Conservation (phyloP, 2,113 vertebrate species). For the Hippocampus mohnikei region DNA sequence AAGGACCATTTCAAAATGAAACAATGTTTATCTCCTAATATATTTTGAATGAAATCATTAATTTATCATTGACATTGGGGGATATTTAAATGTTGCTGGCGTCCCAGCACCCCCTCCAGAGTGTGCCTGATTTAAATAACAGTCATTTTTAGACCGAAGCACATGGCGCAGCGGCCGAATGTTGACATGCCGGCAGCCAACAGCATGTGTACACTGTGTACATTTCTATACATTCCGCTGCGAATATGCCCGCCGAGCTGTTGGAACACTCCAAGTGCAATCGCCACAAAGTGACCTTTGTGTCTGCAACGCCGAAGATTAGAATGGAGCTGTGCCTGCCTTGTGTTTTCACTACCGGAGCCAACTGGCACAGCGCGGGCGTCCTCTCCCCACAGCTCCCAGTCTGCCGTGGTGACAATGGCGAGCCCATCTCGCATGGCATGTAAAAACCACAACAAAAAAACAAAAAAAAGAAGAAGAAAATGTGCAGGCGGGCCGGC, state of each 20-base stretch:
- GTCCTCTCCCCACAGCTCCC: slow-evolving; percentile 61
- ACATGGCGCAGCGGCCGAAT: neutral
- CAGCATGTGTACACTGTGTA: neutral
- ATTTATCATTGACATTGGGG: neutral
- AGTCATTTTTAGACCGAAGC: neutral
- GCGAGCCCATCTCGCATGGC: slow-evolving; percentile 64
- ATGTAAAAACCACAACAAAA: slow-evolving; percentile 63
- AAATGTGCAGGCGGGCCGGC: slow-evolving; percentile 59
- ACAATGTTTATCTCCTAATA: neutral
- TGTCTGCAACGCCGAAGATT: slow-evolving; percentile 71
- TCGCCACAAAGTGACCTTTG: slow-evolving; percentile 65
- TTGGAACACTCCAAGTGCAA: slow-evolving; percentile 47
- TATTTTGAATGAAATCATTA: neutral
- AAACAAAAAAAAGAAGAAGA: slow-evolving; percentile 52
- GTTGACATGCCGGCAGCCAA: slow-evolving; percentile 1
- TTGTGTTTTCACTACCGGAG: slow-evolving; percentile 69
- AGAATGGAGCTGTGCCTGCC: slow-evolving; percentile 70
- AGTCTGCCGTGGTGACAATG: slow-evolving; percentile 72
- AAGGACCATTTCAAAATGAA: neutral
- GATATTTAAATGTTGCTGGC: neutral
- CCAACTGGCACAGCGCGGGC: slow-evolving; percentile 72
- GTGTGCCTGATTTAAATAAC: neutral
- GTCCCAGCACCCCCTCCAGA: neutral
- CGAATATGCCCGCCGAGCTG: slow-evolving; percentile 40
- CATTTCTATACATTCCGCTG: neutral